Evolutionary conservation across 2,888 invertebrate genomes (phyloP).

Genomic region (Sturmia bella): DNA sequence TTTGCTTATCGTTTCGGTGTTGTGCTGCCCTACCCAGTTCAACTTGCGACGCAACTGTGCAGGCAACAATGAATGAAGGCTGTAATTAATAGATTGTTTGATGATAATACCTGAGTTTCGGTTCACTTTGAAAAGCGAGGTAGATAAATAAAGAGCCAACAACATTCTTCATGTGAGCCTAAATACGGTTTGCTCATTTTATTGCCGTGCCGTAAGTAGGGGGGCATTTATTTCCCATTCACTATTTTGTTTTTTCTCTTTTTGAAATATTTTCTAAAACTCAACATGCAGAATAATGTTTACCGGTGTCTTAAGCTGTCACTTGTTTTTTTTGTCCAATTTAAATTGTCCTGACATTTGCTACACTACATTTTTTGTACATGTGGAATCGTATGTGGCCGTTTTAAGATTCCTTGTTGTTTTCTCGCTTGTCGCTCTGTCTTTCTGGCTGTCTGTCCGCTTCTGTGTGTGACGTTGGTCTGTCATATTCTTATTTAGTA

Average conservation of each 20-base stretch:
- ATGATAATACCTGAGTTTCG: conserved; percentile 59
- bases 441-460: background rate
- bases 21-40: conserved; percentile 53
- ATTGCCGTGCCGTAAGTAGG: conserved; percentile 13
- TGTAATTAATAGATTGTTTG: conserved; percentile 58
- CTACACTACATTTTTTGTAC: conserved; percentile 32
- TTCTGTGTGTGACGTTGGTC: conserved; percentile 19
- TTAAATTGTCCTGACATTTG: conserved; percentile 62
- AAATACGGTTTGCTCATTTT: conserved; percentile 47
- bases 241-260: conserved; percentile 2
- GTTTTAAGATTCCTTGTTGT: conserved; percentile 25
- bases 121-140: conserved; percentile 29
- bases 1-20: conserved; percentile 1
- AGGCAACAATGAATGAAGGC: conserved; percentile 30
- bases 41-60: conserved; percentile 21
- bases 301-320: conserved; percentile 40
- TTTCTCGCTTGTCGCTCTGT: conserved; percentile 9
- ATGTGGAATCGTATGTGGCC: background rate
- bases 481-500: conserved; percentile 44
- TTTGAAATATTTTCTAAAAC: background rate
- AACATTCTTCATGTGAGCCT: conserved; percentile 36
- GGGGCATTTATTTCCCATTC: conserved; percentile 40
- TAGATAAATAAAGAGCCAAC: conserved; percentile 12
- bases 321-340: conserved; percentile 45
- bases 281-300: conserved; percentile 18